Evolutionary conservation across 2,888 invertebrate genomes (phyloP), one percentile per base, ranked within the genome.

Genomic region (Pollenia angustigena): DNA sequence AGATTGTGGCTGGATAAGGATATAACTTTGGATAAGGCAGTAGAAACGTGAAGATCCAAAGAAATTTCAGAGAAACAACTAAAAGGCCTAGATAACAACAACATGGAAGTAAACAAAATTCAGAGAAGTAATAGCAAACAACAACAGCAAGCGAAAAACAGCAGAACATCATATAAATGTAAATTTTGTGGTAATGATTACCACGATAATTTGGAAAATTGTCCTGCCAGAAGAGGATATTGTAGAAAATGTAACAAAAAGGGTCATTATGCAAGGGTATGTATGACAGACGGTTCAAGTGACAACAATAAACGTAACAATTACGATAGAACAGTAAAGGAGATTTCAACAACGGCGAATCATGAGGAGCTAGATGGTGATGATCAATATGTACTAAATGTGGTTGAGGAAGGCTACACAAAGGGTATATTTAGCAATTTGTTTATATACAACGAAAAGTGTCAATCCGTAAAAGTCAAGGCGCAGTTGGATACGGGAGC

Each of bases 111-210:
- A n/a, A n/a, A n/a, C n/a, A n/a, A n/a, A n/a, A n/a, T n/a, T n/a
- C n/a, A n/a, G n/a, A n/a, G n/a, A n/a, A n/a, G n/a, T n/a, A n/a
- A n/a, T n/a, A n/a, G n/a, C n/a, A n/a, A n/a, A n/a, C n/a, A n/a
- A n/a, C n/a, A 2, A 23, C 18, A 23, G 1, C 18, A 23, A 23
- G 18, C 18, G 18, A 42, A 40, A n/a, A 23, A 16, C 18, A 62
- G 42, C 52, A 40, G n/a, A n/a, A 48, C 18, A 44, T 16, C 12
- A 48, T 23, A 23, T 23, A 78, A 68, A 42, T 80, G 71, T 16
- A 80, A 62, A 32, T 80, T 80, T 64, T 80, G 71, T 71, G 62
- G 80, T 7, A 69, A 71, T 4, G 80, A 64, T 2, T 80, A 71
- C 18, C 69, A 79, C 42, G 52, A 79, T 14, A 60, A 52, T 12